These are phyloP conservation scores for Gallinago undulata DNA, from an alignment of 2,113 vertebrate genomes.

Conservation along the genomic window DNA sequence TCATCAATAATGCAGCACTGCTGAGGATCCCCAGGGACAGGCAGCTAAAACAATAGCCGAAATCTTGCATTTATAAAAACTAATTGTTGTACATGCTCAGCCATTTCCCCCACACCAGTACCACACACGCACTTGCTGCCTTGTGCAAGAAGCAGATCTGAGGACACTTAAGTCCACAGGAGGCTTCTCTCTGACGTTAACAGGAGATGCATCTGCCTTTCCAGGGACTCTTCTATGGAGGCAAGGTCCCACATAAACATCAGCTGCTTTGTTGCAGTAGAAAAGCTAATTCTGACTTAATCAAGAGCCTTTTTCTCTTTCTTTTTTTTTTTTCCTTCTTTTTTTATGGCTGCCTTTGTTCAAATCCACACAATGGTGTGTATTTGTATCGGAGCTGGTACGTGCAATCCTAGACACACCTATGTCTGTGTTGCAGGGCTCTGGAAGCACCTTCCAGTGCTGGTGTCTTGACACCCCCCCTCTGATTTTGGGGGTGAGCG, in stretches of 20 bases:
- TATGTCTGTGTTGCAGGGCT: background rate
- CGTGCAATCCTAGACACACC: background rate
- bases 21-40: background rate
- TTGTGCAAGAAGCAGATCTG: background rate
- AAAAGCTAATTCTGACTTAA: background rate
- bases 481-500: background rate
- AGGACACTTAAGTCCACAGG: background rate
- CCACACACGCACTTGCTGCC: background rate
- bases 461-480: background rate
- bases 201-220: background rate
- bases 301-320: background rate
- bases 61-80: constrained; percentile 13
- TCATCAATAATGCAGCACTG: constrained; percentile 22
- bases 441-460: background rate
- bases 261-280: background rate
- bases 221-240: background rate
- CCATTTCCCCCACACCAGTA: background rate
- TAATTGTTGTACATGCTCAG: background rate
- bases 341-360: background rate
- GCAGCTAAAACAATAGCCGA: constrained; percentile 26
- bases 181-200: background rate
- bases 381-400: background rate
- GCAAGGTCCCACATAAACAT: background rate
- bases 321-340: no score
- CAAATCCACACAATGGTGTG: accelerated